A percentile compares a stretch with the other conserved stretches of the same genome.
Conservation (phyloP, 2,888 invertebrate species). For the Caenorhabditis sp. region DNA sequence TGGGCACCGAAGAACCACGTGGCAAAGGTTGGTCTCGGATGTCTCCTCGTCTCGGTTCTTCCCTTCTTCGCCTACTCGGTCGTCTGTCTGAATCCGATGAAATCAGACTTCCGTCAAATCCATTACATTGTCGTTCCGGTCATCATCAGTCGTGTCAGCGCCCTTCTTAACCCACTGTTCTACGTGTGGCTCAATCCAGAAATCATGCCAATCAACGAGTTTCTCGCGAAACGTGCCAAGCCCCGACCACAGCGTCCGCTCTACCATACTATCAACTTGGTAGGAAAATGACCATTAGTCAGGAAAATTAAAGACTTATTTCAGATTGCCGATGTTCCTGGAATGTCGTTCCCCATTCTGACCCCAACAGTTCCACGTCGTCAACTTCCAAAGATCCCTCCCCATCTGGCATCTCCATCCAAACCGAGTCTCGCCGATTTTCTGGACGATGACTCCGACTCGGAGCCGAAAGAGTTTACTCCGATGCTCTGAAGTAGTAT, state of each 20-base stretch:
- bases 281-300: conserved; percentile 15
- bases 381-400: conserved; percentile 74
- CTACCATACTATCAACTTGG: conserved; percentile 75
- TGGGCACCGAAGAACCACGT: conserved; percentile 74
- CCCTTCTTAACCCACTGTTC: conserved; percentile 74
- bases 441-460: conserved; percentile 42
- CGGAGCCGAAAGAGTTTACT: conserved; percentile 54
- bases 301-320: background rate
- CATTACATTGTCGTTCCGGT: conserved; percentile 65
- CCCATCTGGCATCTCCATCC: conserved; percentile 72
- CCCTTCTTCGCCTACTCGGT: conserved; percentile 74
- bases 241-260: conserved; percentile 68
- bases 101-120: conserved; percentile 65
- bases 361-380: conserved; percentile 73
- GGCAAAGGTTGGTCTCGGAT: conserved; percentile 73
- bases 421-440: conserved; percentile 57
- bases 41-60: conserved; percentile 71
- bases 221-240: conserved; percentile 66
- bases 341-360: conserved; percentile 73
- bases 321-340: conserved; percentile 68
- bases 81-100: conserved; percentile 74
- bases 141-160: conserved; percentile 66
- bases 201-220: conserved; percentile 71
- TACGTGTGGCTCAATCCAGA: conserved; percentile 75
- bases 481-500: conserved; percentile 52